These are phyloP conservation scores for Brachycybe producta DNA, from an alignment of 2,888 invertebrate genomes.

Conservation along the genomic window DNA sequence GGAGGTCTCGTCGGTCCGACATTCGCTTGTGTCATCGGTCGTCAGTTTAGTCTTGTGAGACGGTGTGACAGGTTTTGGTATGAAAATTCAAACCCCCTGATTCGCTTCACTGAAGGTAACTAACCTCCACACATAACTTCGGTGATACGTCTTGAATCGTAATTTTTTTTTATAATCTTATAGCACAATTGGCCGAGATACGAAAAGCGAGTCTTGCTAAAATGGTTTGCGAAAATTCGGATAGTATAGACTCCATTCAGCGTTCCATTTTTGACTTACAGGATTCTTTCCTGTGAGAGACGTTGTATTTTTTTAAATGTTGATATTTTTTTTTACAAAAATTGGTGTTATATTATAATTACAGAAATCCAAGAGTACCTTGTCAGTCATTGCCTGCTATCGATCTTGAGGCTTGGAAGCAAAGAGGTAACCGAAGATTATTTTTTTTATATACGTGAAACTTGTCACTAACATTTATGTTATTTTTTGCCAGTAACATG, in stretches of 20 bases:
- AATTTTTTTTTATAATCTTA: not conserved
- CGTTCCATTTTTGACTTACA: conserved; percentile 80
- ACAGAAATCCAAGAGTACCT: conserved; percentile 71
- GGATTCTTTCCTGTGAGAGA: conserved; percentile 61
- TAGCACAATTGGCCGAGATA: conserved; percentile 61
- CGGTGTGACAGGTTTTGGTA: conserved; percentile 96
- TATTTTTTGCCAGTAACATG: conserved; percentile 29
- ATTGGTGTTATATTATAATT: too few species aligned
- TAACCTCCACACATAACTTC: not conserved
- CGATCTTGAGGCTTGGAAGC: conserved; percentile 71
- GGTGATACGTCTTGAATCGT: not conserved
- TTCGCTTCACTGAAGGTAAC: conserved; percentile 59
- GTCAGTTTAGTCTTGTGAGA: conserved; percentile 76
- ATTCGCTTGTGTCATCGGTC: conserved; percentile 84
- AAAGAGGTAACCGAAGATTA: conserved; percentile 31
- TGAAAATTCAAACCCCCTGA: conserved; percentile 65
- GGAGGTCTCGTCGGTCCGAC: conserved; percentile 90
- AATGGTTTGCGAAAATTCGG: conserved; percentile 78
- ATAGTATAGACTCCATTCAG: conserved; percentile 70
- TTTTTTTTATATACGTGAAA: not conserved
- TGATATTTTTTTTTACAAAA: conserved; percentile 11
- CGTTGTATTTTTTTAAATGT: conserved; percentile 7
- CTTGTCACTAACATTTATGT: not conserved
- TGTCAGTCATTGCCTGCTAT: conserved; percentile 67
- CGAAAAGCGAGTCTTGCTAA: conserved; percentile 73